Base-by-base conservation (phyloP, 2,797 vertebrate species). In the Menidia menidia region DNA sequence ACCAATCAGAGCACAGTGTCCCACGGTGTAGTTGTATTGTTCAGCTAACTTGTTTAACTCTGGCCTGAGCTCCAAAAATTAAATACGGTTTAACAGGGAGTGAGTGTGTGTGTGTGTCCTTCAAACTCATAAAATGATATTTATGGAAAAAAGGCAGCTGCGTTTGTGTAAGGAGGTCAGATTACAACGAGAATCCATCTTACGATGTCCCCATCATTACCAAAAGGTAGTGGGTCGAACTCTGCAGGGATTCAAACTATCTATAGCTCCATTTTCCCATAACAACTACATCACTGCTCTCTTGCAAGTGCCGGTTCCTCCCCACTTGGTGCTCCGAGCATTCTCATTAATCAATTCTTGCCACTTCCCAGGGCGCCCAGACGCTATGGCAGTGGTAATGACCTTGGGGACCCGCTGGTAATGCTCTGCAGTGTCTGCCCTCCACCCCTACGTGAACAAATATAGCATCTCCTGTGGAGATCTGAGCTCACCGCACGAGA, bases 291-390 rank as follows among this genome's bases (percentile, higher is more conserved):
- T 75, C 68, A 47, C 61, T 68, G 77, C 60, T 73, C 63, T 66
- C 73, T 78, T 66, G 60, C 81, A 70, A 55, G 62, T 75, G 71
- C 57, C 43, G 74, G 47, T 77, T 68, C 61, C 70, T 76, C 73
- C 64, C 71, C 69, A 72, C 71, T 82, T 77, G 25, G 61, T 5
- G 25, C 82, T 82, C 65, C 54, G 19, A 71, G 75, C 79, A 64
- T 69, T 33, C 86, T 83, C 88, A 93, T 94, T 90, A 92, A 92
- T 94, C 92, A 93, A 88, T 88, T 83, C 84, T 83, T 84, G 81
- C 81, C 83, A 85, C 71, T 82, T 87, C 92, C 88, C 89, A 64
- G 64, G 75, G 86, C 68, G 62, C 75, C 69, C 56, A 76, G 87
- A 86, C 66, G 54, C 77, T 51, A 77, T 84, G 88, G 87, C 83